Conservation (phyloP, 1,140 invertebrate species). For the Apis laboriosa region DNA sequence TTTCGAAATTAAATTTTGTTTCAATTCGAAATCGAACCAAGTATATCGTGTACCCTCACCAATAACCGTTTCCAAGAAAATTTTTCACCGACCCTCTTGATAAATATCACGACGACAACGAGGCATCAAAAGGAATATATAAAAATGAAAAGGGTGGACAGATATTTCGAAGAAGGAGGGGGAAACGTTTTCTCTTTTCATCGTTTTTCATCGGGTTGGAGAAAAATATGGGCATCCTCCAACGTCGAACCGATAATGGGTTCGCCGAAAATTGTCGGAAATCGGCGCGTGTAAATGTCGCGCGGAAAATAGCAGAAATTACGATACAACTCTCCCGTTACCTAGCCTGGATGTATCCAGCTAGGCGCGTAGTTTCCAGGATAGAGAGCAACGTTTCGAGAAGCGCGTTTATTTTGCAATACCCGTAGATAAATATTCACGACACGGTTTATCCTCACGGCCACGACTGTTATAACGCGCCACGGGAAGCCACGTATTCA, state of each 20-base stretch:
- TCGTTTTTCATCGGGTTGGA: neutral
- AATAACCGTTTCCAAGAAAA: neutral
- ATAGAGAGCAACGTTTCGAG: neutral
- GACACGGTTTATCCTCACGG: constrained; percentile 53
- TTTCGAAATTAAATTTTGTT: no score
- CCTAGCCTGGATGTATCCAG: neutral
- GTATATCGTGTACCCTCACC: no score
- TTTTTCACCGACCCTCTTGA: neutral
- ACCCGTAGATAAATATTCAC: constrained; percentile 65
- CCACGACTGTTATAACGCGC: constrained; percentile 51
- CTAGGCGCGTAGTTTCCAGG: neutral
- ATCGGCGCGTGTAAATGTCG: neutral
- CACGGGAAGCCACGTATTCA: constrained; percentile 36
- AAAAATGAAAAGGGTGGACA: neutral
- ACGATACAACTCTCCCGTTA: constrained; percentile 10
- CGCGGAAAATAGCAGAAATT: constrained; percentile 19
- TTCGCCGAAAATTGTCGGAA: neutral
- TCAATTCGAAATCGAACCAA: no score
- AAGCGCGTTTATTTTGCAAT: constrained; percentile 62
- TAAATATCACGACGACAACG: neutral
- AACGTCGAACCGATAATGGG: constrained; percentile 11
- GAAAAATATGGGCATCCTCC: constrained; percentile 6
- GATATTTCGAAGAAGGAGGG: no score
- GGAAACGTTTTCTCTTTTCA: neutral
- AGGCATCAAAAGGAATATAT: no score